phyloP scores from a whole-genome alignment of 2,113 vertebrate genomes.

The Neodon shergylaensis region DNA sequence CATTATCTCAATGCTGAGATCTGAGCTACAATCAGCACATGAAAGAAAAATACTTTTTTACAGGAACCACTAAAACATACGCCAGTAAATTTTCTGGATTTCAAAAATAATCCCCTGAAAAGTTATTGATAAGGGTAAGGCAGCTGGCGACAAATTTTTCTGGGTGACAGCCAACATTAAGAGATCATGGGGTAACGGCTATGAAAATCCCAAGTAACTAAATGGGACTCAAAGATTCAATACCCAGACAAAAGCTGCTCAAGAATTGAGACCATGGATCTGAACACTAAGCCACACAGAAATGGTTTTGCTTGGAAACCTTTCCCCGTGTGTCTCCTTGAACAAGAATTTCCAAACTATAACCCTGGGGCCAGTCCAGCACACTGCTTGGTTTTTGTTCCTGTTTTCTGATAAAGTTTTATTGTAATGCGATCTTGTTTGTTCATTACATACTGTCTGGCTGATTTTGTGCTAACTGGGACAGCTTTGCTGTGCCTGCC shows the following conservation, averaged over 20 bases:
- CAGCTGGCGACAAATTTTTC: background rate
- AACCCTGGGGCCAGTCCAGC: background rate
- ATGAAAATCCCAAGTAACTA: background rate
- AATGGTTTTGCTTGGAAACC: background rate
- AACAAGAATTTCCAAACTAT: background rate
- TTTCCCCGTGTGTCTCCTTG: background rate
- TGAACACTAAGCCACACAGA: background rate
- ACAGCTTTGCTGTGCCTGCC: background rate
- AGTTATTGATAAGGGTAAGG: background rate
- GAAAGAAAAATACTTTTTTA: background rate
- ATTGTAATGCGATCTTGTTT: background rate
- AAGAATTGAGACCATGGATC: background rate
- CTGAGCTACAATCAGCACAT: background rate
- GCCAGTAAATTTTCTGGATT: background rate
- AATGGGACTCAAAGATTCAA: background rate
- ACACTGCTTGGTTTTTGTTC: background rate
- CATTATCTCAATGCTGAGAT: background rate
- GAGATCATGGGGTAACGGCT: background rate
- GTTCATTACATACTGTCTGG: background rate
- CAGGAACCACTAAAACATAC: background rate
- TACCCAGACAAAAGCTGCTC: background rate
- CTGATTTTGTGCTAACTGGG: background rate
- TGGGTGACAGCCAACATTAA: background rate
- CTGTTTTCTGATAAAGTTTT: slow-evolving; percentile 15
- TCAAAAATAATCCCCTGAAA: background rate